Percentiles rank a stretch among this genome's conserved stretches.
Evolutionary conservation across 2,888 invertebrate species (phyloP).

Genomic region (Eustalomyia histrio): DNA sequence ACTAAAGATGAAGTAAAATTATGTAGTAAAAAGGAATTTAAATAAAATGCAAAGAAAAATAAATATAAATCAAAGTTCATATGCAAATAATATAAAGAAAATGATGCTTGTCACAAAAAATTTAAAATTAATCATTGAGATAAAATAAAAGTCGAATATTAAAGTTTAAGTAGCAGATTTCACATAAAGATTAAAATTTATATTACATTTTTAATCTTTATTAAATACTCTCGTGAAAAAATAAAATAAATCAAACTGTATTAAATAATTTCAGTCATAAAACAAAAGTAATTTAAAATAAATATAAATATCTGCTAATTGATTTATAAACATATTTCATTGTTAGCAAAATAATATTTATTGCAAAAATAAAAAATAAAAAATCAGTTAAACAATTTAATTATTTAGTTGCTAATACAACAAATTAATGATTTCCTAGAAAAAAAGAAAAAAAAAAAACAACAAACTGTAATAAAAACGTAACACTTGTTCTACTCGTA

Average conservation of each 20-base stretch:
- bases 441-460: no score
- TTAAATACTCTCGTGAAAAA: background rate
- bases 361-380: background rate
- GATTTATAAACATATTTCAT: conserved; percentile 29
- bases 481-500: background rate
- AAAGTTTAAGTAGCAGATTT: background rate
- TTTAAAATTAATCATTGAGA: background rate
- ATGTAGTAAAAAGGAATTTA: background rate
- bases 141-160: background rate
- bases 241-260: conserved; percentile 34
- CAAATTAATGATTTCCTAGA: conserved; percentile 38
- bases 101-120: background rate
- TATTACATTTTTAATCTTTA: background rate
- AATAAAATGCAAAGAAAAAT: no score
- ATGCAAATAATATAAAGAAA: conserved; percentile 1
- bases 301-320: conserved; percentile 26
- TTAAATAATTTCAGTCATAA: conserved; percentile 25
- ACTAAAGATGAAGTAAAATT: conserved; percentile 18
- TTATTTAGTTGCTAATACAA: background rate
- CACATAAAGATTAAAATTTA: background rate
- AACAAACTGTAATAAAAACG: background rate
- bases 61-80: conserved; percentile 3
- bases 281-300: conserved; percentile 12
- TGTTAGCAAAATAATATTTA: background rate
- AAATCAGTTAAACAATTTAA: conserved; percentile 1